phyloP scores from a whole-genome alignment of 2,113 vertebrate species.

The Elephantulus edwardii region DNA sequence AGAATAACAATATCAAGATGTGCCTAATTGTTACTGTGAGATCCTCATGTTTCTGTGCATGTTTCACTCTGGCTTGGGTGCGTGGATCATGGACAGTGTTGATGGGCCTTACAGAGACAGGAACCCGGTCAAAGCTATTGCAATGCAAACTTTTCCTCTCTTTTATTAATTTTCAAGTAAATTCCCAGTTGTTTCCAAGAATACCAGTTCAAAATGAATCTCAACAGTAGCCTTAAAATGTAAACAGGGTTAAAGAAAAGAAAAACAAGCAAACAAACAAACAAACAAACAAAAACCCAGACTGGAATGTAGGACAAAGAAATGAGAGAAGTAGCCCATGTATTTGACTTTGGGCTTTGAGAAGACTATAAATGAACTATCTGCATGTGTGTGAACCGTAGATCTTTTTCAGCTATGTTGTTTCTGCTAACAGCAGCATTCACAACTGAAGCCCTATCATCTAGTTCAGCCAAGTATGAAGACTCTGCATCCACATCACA shows the following conservation, averaged over 20 bases:
- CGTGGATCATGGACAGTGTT: not conserved
- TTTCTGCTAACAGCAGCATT: not conserved
- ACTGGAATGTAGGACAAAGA: constrained; percentile 12
- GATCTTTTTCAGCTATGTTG: not conserved
- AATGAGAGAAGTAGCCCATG: not conserved
- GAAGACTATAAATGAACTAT: not conserved
- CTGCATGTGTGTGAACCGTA: not conserved
- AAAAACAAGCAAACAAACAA: constrained; percentile 36
- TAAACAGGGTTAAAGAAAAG: constrained; percentile 55
- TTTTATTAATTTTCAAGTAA: constrained; percentile 40
- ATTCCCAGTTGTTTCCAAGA: constrained; percentile 21
- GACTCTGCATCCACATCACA: no score
- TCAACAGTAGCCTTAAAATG: not conserved
- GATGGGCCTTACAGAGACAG: not conserved
- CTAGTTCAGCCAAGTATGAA: no score
- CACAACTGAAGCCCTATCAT: no score
- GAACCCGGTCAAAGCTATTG: not conserved
- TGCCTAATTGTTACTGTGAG: not conserved
- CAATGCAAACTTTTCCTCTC: not conserved
- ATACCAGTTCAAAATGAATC: constrained; percentile 32
- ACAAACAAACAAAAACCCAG: constrained; percentile 1
- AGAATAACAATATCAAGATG: not conserved
- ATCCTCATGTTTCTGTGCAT: no score
- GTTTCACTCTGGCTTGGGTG: not conserved
- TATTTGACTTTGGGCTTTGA: not conserved